These are phyloP conservation scores for Penaeus chinensis DNA, from an alignment of 1,140 invertebrate species.

Conservation along the genomic window DNA sequence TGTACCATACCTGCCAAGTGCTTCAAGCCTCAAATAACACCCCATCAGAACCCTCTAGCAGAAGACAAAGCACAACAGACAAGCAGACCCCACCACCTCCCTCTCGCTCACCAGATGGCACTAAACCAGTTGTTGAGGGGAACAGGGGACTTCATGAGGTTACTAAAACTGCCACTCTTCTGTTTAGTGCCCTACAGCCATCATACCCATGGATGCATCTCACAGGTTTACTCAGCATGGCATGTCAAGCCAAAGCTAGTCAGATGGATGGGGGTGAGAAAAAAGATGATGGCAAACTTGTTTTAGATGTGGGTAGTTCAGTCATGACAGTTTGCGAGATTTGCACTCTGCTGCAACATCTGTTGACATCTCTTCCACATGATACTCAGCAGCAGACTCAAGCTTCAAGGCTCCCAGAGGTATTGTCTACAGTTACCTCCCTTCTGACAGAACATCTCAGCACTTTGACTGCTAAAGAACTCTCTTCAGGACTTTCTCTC, in stretches of 20 bases:
- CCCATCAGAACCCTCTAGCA: slow-evolving; percentile 27
- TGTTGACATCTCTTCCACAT: slow-evolving; percentile 82
- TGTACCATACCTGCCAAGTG: slow-evolving; percentile 69
- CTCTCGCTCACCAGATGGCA: slow-evolving; percentile 34
- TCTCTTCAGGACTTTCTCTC: slow-evolving; percentile 60
- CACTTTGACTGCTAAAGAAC: slow-evolving; percentile 47
- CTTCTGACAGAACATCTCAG: slow-evolving; percentile 62
- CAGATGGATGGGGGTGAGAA: slow-evolving; percentile 5
- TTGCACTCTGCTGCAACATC: slow-evolving; percentile 81
- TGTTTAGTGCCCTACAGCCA: slow-evolving; percentile 87
- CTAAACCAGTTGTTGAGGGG: slow-evolving; percentile 29
- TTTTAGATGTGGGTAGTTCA: slow-evolving; percentile 65
- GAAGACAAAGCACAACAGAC: slow-evolving; percentile 35
- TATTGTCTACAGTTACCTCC: slow-evolving; percentile 55
- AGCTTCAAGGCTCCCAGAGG: slow-evolving; percentile 56
- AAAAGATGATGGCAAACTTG: slow-evolving; percentile 25
- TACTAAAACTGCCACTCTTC: slow-evolving; percentile 85
- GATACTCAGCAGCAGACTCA: slow-evolving; percentile 73
- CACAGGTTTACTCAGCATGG: slow-evolving; percentile 40
- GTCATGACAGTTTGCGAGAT: slow-evolving; percentile 69
- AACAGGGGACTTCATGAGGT: slow-evolving; percentile 69
- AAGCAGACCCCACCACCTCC: slow-evolving; percentile 37
- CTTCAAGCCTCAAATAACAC: slow-evolving; percentile 34
- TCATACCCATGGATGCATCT: slow-evolving; percentile 81
- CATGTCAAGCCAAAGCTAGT: slow-evolving; percentile 30